A percentile compares a stretch with the other conserved stretches of the same genome.
Evolutionary conservation across 2,888 invertebrate species (phyloP).

Genomic region (Choristoneura rosaceana): DNA sequence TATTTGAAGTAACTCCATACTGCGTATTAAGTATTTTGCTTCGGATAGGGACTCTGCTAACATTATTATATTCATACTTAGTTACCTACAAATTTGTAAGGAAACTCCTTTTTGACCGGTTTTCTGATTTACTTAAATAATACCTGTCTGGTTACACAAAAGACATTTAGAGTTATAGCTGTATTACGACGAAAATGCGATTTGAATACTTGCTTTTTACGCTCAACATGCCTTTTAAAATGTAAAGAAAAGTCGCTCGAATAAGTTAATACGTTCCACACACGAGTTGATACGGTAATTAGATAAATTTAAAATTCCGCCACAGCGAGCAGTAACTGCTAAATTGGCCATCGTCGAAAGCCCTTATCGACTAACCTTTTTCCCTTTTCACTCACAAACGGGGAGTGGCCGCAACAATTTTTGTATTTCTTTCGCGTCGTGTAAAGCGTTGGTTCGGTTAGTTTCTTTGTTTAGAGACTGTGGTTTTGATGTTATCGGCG

Average conservation of each 20-base stretch:
- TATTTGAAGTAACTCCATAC: too few species aligned
- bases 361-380: slow-evolving; percentile 65
- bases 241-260: not conserved
- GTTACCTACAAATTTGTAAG: too few species aligned
- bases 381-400: slow-evolving; percentile 52
- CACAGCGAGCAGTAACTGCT: slow-evolving; percentile 53
- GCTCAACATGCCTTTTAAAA: not conserved
- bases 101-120: too few species aligned
- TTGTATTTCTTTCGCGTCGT: slow-evolving; percentile 45
- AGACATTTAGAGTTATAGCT: too few species aligned
- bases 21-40: too few species aligned
- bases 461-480: slow-evolving; percentile 48
- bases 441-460: slow-evolving; percentile 53
- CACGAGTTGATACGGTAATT: slow-evolving; percentile 10
- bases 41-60: too few species aligned
- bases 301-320: slow-evolving; percentile 57
- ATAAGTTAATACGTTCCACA: not conserved
- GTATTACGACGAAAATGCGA: too few species aligned
- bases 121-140: too few species aligned
- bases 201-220: not conserved
- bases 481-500: slow-evolving; percentile 54
- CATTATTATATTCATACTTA: too few species aligned
- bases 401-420: slow-evolving; percentile 54
- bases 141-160: too few species aligned
- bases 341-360: slow-evolving; percentile 61